Percentiles rank a stretch among this genome's conserved stretches.
Conservation (phyloP, 2,888 invertebrate genomes). For the Bruchidius siliquastri region DNA sequence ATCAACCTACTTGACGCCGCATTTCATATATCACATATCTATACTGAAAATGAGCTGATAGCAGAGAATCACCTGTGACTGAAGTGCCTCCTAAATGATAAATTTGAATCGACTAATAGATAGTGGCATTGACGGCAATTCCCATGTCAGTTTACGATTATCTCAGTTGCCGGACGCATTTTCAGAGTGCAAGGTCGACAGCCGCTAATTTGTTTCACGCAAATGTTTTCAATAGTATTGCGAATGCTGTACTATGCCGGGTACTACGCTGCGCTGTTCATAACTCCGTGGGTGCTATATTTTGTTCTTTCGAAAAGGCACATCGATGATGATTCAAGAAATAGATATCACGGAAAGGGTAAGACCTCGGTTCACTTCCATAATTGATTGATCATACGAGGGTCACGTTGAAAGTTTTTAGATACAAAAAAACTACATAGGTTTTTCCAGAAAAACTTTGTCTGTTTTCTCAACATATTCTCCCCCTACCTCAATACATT, state of each 20-base stretch:
- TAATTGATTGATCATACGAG: too few species aligned
- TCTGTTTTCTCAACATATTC: too few species aligned
- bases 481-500: too few species aligned
- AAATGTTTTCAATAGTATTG: neutral
- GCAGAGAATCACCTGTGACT: neutral
- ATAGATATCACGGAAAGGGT: conserved; percentile 26
- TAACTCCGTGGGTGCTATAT: conserved; percentile 34
- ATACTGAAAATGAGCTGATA: too few species aligned
- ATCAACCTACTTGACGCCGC: too few species aligned
- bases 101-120: neutral
- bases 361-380: too few species aligned
- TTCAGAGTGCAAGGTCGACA: neutral
- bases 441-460: too few species aligned
- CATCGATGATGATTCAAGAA: conserved; percentile 22
- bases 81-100: neutral
- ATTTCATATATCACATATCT: too few species aligned
- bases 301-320: conserved; percentile 28
- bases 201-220: neutral
- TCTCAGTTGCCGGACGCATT: neutral
- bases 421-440: too few species aligned
- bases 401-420: too few species aligned
- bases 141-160: neutral
- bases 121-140: neutral
- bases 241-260: conserved; percentile 9
- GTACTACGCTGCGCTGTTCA: conserved; percentile 31